Evolutionary conservation across 2,888 invertebrate species (phyloP), one percentile per base, ranked within the genome.

Genomic region (Agrochola lota): DNA sequence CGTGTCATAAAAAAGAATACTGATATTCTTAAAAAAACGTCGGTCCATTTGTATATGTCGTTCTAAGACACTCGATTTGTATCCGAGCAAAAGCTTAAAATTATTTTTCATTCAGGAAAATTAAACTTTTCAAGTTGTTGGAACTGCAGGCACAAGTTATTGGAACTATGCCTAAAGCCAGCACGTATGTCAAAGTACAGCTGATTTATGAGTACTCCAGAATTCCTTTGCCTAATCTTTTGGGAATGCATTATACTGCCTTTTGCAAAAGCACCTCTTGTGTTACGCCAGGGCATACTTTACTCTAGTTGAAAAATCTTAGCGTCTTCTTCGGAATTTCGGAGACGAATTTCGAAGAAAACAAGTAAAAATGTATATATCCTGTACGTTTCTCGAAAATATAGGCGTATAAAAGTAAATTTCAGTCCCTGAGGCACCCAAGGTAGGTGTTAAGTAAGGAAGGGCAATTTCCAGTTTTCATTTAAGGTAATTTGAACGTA

Each of bases 401-500:
- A 9, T n/a, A 20, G 2, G 55, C 15, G 20, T 30, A 55, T 23
- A 46, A 55, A 82, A 55, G n/a, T 11, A 40, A 67, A 67, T 49
- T 12, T 49, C 26, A 7, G 9, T n/a, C 55, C 20, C 67, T 20
- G n/a, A 67, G 17, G 35, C 15, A 15, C 30, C 11, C 15, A 35
- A 81, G 49, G 60, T 77, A 75, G 59, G 55, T 55, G 55, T 67
- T 64, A 67, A 67, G 26, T 35, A 67, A 63, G 30, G 52, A 49
- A 55, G 17, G n/a, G 46, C 64, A 73, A 73, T 70, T 79, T 84
- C 35, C 74, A 64, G 80, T 72, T 80, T 60, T 55, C 68, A 84
- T 84, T 80, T 49, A 55, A 46, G 20, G 35, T 69, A 80, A 84
- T 84, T 73, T 55, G 55, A 79, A 30, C 67, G 26, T 49, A 80